phyloP scores from a whole-genome alignment of 1,140 invertebrate species.

The Theocolax elegans region DNA sequence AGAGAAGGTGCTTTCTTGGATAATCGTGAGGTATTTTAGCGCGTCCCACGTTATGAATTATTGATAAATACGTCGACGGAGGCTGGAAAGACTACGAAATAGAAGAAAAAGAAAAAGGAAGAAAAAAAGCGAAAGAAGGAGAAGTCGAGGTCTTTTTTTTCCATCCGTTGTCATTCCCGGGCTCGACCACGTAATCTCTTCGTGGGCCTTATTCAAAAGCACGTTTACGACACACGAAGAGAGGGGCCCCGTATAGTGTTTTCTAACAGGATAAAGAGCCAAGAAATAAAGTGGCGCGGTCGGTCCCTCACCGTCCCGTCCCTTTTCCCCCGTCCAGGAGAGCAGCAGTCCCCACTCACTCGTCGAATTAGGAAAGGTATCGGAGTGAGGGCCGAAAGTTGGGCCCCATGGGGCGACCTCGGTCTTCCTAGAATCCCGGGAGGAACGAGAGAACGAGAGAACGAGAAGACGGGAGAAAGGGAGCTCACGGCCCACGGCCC shows the following conservation, averaged over 20 bases:
- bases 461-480: conserved; percentile 9
- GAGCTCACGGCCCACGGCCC: not conserved
- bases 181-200: not conserved
- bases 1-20: not conserved
- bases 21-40: too few species aligned
- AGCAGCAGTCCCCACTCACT: conserved; percentile 7
- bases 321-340: not conserved
- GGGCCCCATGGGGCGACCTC: not conserved
- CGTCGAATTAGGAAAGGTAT: conserved; percentile 14
- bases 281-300: conserved; percentile 23
- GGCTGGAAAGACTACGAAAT: not conserved
- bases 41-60: conserved; percentile 15
- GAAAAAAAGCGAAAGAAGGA: not conserved
- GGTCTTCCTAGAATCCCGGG: conserved; percentile 48
- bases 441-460: too few species aligned
- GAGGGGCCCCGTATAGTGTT: not conserved
- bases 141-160: not conserved
- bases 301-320: not conserved
- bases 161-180: conserved; percentile 3
- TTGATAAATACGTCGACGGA: not conserved
- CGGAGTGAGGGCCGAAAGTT: conserved; percentile 8
- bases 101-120: not conserved
- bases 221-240: not conserved
- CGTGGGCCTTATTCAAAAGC: not conserved
- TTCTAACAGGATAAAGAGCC: conserved; percentile 31